Evolutionary conservation across 2,797 vertebrate species (phyloP), one percentile per base, ranked within the genome.

Genomic region (Iguana delicatissima): DNA sequence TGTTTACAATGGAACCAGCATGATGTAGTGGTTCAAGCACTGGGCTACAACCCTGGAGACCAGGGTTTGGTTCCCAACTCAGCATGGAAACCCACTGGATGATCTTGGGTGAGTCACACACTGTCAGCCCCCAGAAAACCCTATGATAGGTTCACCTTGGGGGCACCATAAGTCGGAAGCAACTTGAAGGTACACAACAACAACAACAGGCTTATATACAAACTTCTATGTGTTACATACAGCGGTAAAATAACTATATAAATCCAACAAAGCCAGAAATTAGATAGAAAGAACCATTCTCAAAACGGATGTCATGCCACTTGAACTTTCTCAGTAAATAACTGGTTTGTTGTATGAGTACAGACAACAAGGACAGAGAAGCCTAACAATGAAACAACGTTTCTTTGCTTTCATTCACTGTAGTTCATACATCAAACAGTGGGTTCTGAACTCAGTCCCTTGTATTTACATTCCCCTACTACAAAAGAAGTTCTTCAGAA

Each of bases 291-390:
- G 52, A 46, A 3, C 3, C 46, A 76, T 76, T 92, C 86, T 76
- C 86, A 69, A 89, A 89, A 50, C 50, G 86, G 62, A 74, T 89
- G 87, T 87, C 73, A 82, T 81, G 91, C 24, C 76, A 6, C 0
- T 64, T 80, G 0, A 82, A 87, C 38, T 1, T 0, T 13, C 88
- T 9, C 73, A 84, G 57, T 46, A n/a, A 82, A 67, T 85, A 69
- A 52, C 50, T 92, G 62, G 38, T 67, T 92, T 88, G 62, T 90
- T 2, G 91, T 86, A 83, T 90, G 89, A 92, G 24, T 76, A 90
- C 69, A 84, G 79, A 46, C 86, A 20, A 38, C 26, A 0, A 81
- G 24, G 79, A 83, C 84, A 86, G 87, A 10, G 46, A 86, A 88
- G 64, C 1, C 38, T 77, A 64, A 55, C 77, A 13, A 42, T 20